These are phyloP conservation scores for Sylvietta virens DNA, from an alignment of 2,113 vertebrate genomes.

Conservation along the genomic window DNA sequence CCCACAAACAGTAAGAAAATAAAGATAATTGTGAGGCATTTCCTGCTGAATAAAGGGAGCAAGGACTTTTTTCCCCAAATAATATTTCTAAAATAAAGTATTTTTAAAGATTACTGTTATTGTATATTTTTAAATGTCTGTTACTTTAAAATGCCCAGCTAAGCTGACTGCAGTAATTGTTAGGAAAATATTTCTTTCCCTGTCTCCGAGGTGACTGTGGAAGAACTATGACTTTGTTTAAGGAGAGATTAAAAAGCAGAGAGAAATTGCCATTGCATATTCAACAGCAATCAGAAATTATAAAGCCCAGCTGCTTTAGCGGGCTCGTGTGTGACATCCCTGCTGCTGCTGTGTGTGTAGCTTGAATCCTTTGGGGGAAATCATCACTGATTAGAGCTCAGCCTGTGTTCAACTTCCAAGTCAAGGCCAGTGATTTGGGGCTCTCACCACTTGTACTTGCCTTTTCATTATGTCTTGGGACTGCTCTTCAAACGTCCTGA, in stretches of 20 bases:
- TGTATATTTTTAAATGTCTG: slow-evolving; percentile 5
- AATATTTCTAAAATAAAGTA: slow-evolving; percentile 43
- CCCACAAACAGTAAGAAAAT: slow-evolving; percentile 61
- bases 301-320: not conserved
- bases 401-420: not conserved
- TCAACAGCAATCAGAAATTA: not conserved
- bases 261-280: not conserved
- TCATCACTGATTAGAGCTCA: not conserved
- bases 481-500: not conserved
- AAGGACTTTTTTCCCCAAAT: not conserved
- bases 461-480: not conserved
- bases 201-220: not conserved
- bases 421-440: not conserved
- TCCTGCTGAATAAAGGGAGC: slow-evolving; percentile 38
- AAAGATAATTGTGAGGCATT: slow-evolving; percentile 60
- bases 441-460: not conserved
- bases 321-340: not conserved
- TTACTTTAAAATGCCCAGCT: not conserved
- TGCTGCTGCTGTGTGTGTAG: not conserved
- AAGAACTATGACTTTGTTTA: slow-evolving; percentile 44
- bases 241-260: slow-evolving; percentile 8
- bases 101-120: slow-evolving; percentile 31
- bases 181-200: slow-evolving; percentile 41
- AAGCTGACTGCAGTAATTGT: slow-evolving; percentile 6
- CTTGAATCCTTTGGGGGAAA: not conserved